These are phyloP conservation scores for Bathynomus jamesi DNA, from an alignment of 1,140 invertebrate genomes.

Conservation along the genomic window DNA sequence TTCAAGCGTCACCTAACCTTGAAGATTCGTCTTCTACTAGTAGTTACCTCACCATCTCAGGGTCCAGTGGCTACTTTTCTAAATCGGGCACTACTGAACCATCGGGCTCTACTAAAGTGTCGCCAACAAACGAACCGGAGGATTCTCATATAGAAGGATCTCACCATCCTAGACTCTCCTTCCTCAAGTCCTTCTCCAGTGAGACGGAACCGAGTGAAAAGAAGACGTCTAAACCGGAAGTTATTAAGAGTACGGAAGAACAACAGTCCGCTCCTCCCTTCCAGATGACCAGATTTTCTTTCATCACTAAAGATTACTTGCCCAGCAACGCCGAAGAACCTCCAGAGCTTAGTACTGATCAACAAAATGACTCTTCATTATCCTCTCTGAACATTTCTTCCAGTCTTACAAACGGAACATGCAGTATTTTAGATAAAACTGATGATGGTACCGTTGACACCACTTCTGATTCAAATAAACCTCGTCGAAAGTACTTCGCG, in stretches of 20 bases:
- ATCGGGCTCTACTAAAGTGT: slow-evolving; percentile 32
- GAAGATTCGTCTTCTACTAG: slow-evolving; percentile 35
- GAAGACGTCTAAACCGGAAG: slow-evolving; percentile 8
- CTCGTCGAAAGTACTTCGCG: not conserved
- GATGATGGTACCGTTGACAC: not conserved
- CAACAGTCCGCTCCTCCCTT: slow-evolving; percentile 18
- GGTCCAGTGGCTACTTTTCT: slow-evolving; percentile 36
- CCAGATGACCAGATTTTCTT: slow-evolving; percentile 31
- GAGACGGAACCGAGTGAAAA: slow-evolving; percentile 6
- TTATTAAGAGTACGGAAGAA: not conserved
- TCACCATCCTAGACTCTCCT: not conserved
- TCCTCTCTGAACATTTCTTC: not conserved
- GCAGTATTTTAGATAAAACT: not conserved
- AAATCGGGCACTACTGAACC: slow-evolving; percentile 33
- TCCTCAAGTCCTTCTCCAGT: slow-evolving; percentile 20
- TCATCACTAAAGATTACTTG: slow-evolving; percentile 34
- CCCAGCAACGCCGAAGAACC: slow-evolving; percentile 4
- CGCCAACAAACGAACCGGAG: slow-evolving; percentile 25
- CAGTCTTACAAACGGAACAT: not conserved
- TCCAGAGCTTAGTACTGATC: not conserved
- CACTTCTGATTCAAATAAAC: not conserved
- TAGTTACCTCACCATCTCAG: slow-evolving; percentile 32
- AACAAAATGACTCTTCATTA: not conserved
- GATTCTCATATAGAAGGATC: slow-evolving; percentile 5
- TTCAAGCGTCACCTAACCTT: slow-evolving; percentile 31